Evolutionary conservation across 2,797 vertebrate species (phyloP).

Genomic region (Vipera ursinii): DNA sequence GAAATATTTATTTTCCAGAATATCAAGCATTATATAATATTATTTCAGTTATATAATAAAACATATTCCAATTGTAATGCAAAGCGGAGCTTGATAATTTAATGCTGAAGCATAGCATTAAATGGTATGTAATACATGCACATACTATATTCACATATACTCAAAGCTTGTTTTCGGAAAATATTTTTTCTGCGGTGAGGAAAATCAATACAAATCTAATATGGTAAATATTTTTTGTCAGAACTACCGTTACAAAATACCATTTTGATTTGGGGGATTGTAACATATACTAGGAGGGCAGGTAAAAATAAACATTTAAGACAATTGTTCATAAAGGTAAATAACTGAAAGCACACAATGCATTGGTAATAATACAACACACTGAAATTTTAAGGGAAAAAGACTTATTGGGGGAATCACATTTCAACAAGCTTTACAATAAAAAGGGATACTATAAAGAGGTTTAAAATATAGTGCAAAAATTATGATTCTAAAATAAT

Average conservation of each 20-base stretch:
- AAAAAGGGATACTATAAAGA: slow-evolving; percentile 74
- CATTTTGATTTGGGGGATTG: slow-evolving; percentile 46
- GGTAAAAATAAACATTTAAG: slow-evolving; percentile 55
- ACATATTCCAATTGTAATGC: slow-evolving; percentile 20
- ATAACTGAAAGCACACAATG: slow-evolving; percentile 66
- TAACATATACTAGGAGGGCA: slow-evolving; percentile 54
- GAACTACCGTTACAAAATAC: slow-evolving; percentile 29
- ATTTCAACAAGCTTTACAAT: slow-evolving; percentile 55
- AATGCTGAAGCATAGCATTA: slow-evolving; percentile 56
- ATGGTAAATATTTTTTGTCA: slow-evolving; percentile 49
- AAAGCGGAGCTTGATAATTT: slow-evolving; percentile 37
- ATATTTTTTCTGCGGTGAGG: slow-evolving; percentile 31
- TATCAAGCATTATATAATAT: slow-evolving; percentile 27
- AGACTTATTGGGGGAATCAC: slow-evolving; percentile 41
- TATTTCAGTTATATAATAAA: slow-evolving; percentile 19
- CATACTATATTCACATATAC: slow-evolving; percentile 48
- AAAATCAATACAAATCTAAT: slow-evolving; percentile 51
- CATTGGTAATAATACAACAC: slow-evolving; percentile 36
- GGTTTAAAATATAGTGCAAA: slow-evolving; percentile 59
- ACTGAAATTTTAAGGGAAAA: slow-evolving; percentile 50
- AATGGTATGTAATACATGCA: slow-evolving; percentile 32
- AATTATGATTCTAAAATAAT: slow-evolving; percentile 49
- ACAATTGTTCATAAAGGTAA: slow-evolving; percentile 61
- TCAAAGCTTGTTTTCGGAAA: slow-evolving; percentile 37
- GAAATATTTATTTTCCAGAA: slow-evolving; percentile 18